Conservation (phyloP, 2,888 invertebrate genomes). For the Oligia fasciuncula region DNA sequence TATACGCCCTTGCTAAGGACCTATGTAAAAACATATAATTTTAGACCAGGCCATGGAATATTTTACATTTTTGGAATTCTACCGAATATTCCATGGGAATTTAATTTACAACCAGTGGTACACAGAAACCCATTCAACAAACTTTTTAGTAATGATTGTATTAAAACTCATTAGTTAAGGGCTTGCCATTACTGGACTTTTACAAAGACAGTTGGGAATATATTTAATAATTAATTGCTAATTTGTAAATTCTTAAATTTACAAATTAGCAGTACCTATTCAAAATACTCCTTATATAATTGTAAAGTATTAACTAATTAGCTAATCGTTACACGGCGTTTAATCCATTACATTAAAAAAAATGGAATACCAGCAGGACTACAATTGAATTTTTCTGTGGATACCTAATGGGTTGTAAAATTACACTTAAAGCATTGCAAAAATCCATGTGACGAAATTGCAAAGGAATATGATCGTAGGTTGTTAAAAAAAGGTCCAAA, state of each 20-base stretch:
- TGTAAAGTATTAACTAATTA: slow-evolving; percentile 14
- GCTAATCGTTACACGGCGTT: slow-evolving; percentile 22
- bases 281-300: not conserved
- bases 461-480: too few relatives aligned
- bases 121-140: slow-evolving; percentile 9
- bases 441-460: too few relatives aligned
- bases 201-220: slow-evolving; percentile 16
- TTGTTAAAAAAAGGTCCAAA: slow-evolving; percentile 1
- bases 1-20: slow-evolving; percentile 6
- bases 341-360: not conserved
- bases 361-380: too few relatives aligned
- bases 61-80: slow-evolving; percentile 33
- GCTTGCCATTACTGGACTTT: slow-evolving; percentile 26
- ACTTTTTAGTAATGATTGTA: slow-evolving; percentile 7
- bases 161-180: slow-evolving; percentile 11
- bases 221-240: slow-evolving; percentile 19
- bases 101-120: not conserved
- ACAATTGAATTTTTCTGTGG: not conserved
- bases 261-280: slow-evolving; percentile 23
- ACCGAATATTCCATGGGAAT: not conserved
- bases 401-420: not conserved
- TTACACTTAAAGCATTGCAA: not conserved
- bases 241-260: too few relatives aligned
- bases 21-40: slow-evolving; percentile 9
- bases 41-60: slow-evolving; percentile 27